Evolutionary conservation across 2,888 invertebrate species (phyloP), one percentile per base, ranked within the genome.

Genomic region (Heliconius ethilla): DNA sequence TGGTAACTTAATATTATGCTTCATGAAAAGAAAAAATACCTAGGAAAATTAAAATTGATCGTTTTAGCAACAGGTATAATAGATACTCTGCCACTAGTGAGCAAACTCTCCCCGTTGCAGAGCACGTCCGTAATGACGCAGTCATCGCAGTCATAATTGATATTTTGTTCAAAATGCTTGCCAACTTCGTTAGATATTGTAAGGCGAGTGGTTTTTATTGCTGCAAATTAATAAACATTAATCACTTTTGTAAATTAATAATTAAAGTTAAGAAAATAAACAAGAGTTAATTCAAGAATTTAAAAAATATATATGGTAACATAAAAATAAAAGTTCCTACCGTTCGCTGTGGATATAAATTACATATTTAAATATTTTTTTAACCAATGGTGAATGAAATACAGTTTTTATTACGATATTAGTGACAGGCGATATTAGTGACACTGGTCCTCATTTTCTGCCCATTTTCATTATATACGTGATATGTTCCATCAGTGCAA

Each of bases 21-120:
- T 70, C 2, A 45, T n/a, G 13, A 29, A 72, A 15, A 59, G 27
- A 33, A n/a, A 40, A 33, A 11, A 15, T 72, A 91, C 92, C 87
- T 87, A 0, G 90, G 88, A 72, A 90, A 89, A 77, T 90, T 91
- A 62, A 91, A 87, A 81, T 85, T 89, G 82, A 92, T 82, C 80
- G 86, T 83, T 69, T 87, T 89, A 2, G 86, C 82, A 0, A 81
- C 80, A 0, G 85, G 80, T 15, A 88, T 84, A 27, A 89, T 80
- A 25, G 87, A 84, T 29, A 91, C 84, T 3, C 86, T 75, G 0
- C 90, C 90, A 0, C 82, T 81, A 0, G 83, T 18, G 0, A 89
- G 69, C 1, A 87, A 86, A 63, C 87, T 89, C 75, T 86, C 86
- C 0, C 91, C 92, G 76, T 88, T 87, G 63, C 92, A 92, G 10